Percentiles rank a stretch among this genome's conserved stretches.
phyloP scores from a whole-genome alignment of 2,113 vertebrate species.

The Dermatemys mawii region DNA sequence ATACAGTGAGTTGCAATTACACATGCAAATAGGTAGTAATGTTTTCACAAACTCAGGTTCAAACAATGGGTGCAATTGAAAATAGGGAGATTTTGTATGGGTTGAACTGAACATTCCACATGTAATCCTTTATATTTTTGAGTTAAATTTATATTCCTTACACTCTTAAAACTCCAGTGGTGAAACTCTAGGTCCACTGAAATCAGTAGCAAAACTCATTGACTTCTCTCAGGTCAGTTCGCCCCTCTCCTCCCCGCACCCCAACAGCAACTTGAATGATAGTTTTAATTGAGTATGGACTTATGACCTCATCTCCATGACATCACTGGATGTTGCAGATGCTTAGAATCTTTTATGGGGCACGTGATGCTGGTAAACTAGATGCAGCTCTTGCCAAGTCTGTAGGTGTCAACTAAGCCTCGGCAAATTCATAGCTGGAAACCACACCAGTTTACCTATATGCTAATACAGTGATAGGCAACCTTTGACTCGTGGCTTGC shows the following conservation, averaged over 20 bases:
- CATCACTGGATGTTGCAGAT: not conserved
- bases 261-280: not conserved
- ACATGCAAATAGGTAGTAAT: not conserved
- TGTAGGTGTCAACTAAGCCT: not conserved
- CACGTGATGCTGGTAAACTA: not conserved
- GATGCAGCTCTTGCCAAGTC: not conserved
- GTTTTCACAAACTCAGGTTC: not conserved
- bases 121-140: accelerated
- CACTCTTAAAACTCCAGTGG: accelerated
- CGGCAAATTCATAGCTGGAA: not conserved
- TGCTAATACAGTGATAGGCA: not conserved
- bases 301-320: not conserved
- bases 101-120: not conserved
- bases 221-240: not conserved
- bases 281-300: not conserved
- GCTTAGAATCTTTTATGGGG: not conserved
- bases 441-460: not conserved
- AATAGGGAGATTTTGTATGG: not conserved
- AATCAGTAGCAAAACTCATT: not conserved
- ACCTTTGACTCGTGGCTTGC: no score
- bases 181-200: conserved; percentile 4
- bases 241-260: not conserved
- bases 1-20: not conserved
- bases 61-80: not conserved
- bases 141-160: not conserved